Evolutionary conservation across 1,140 invertebrate genomes (phyloP), one percentile per base, ranked within the genome.

Genomic region (Gryllus bimaculatus): DNA sequence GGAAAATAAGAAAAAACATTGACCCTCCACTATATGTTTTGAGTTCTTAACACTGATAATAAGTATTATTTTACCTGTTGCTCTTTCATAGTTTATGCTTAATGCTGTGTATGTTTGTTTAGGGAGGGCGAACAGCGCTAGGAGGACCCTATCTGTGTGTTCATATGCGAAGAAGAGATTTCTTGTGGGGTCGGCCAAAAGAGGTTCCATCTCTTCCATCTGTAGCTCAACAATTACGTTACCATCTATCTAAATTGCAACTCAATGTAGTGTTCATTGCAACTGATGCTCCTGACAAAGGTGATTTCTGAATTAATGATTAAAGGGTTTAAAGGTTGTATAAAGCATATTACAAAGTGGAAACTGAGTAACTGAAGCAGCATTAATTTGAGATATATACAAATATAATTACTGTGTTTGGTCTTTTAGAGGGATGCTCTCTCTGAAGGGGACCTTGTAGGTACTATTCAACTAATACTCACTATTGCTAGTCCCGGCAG

Each of bases 81-180:
- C 5, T 39, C 26, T 39, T 39, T 39, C 5, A 39, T 39, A 39
- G 26, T 39, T 39, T 2, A 39, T 39, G 26, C 26, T 39, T 39
- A 39, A 39, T 5, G 5, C 5, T 39, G 26, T 66, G 2, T 66
- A 18, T 66, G 1, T 13, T n/a, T n/a, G n/a, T 13, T 13, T 84
- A 88, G 83, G 84, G 82, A 18, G 54, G 10, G 3, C 54, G 54
- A 66, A 13, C 54, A 83, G 89, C 85, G 7, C 83, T 86, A 80
- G 96, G 95, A 81, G 93, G 92, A 0, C 91, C 92, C 12, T 98
- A 95, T 85, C 79, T 98, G 66, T 88, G 89, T 78, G 89, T 93
- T 75, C 97, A 98, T 87, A 88, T 96, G 83, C 88, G 96, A 84
- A 88, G 97, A 82, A 88, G 89, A 80, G 96, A 98, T 87, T 98